Conservation (phyloP, 2,113 vertebrate species). For the Heterotis niloticus region DNA sequence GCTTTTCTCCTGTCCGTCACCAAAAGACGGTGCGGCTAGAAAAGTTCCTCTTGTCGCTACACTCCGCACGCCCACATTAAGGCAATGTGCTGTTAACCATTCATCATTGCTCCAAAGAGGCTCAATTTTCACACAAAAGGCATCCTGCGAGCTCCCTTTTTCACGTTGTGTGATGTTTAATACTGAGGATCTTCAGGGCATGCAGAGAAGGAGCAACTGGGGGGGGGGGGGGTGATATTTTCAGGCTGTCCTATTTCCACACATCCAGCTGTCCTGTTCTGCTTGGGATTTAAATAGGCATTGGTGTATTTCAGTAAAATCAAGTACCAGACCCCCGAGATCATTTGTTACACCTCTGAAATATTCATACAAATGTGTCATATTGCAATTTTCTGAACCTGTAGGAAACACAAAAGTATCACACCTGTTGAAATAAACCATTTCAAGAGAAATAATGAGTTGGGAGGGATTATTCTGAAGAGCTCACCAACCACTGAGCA, state of each 20-base stretch:
- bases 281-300: conserved; percentile 12
- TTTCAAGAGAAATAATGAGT: conserved; percentile 23
- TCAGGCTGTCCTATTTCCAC: conserved; percentile 15
- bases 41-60: too few relatives aligned
- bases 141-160: background rate
- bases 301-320: background rate
- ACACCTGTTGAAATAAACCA: conserved; percentile 1
- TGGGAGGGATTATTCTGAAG: background rate
- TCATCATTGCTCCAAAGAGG: background rate
- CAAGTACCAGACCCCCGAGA: background rate
- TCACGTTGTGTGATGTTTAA: background rate
- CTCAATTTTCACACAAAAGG: background rate
- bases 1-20: too few relatives aligned
- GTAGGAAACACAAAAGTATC: background rate
- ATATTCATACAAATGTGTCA: conserved; percentile 12
- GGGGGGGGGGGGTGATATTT: background rate
- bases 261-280: background rate
- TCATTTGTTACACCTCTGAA: background rate
- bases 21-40: too few relatives aligned
- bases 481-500: background rate
- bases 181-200: background rate
- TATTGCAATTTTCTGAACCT: background rate
- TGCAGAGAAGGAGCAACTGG: background rate
- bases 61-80: too few relatives aligned
- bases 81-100: too few relatives aligned